phyloP scores from a whole-genome alignment of 2,113 vertebrate species.

The Rhagologus leucostigma region DNA sequence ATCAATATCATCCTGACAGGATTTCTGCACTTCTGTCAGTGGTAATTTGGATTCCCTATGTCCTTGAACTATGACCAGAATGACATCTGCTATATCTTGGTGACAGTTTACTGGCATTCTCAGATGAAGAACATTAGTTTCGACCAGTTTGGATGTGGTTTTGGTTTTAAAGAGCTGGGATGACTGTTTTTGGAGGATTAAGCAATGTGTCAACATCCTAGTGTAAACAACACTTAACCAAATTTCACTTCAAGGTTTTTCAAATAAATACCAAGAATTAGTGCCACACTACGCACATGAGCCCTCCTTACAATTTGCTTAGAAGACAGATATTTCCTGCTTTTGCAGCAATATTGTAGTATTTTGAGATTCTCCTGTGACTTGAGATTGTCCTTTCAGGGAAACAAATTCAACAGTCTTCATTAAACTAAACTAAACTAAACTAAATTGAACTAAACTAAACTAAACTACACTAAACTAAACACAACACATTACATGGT shows the following conservation, averaged over 20 bases:
- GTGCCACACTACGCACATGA: not conserved
- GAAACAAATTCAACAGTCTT: not conserved
- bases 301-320: not conserved
- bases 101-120: not conserved
- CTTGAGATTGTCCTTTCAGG: not conserved
- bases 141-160: not conserved
- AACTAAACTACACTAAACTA: no score
- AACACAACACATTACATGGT: not conserved
- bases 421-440: not conserved
- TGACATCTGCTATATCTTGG: not conserved
- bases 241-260: not conserved
- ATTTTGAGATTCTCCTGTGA: not conserved
- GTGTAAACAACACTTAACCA: not conserved
- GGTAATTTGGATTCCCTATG: not conserved
- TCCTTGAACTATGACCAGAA: not conserved
- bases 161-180: not conserved
- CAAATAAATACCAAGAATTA: not conserved
- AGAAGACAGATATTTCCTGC: not conserved
- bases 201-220: not conserved
- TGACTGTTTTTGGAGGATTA: not conserved
- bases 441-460: not conserved
- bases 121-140: not conserved
- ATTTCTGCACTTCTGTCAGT: not conserved
- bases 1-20: rapidly evolving
- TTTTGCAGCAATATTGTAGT: not conserved